Percentiles rank a stretch among this genome's conserved stretches.
These are phyloP conservation scores for Eleutherodactylus coqui DNA, from an alignment of 2,797 vertebrate genomes.

Conservation along the genomic window DNA sequence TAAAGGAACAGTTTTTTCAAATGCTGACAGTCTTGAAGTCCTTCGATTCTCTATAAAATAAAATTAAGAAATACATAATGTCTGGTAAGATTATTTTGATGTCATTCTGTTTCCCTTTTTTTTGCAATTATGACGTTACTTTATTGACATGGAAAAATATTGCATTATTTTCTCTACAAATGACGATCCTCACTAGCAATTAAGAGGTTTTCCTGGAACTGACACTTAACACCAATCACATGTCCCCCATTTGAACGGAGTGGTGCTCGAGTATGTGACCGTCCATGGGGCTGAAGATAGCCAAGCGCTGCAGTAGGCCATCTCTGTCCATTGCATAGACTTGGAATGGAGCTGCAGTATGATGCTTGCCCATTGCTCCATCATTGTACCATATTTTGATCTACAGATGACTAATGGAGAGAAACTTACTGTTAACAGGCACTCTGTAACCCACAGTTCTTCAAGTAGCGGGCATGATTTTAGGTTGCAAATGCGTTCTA, in stretches of 20 bases:
- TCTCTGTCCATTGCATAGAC: too few relatives aligned
- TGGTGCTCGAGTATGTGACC: too few relatives aligned
- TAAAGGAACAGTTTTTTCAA: conserved; percentile 84
- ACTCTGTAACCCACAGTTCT: conserved; percentile 87
- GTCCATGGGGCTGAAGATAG: too few relatives aligned
- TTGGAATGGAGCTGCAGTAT: neutral
- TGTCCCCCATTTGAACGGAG: too few relatives aligned
- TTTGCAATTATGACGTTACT: neutral
- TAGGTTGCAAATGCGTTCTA: conserved; percentile 80
- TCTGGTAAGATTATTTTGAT: neutral
- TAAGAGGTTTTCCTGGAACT: too few relatives aligned
- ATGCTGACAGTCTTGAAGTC: conserved; percentile 76
- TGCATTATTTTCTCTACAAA: too few relatives aligned
- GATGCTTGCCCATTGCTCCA: neutral
- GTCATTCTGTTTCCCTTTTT: neutral
- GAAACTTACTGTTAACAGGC: conserved; percentile 78
- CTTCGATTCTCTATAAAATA: conserved; percentile 77
- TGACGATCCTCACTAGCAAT: neutral
- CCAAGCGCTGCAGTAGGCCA: too few relatives aligned
- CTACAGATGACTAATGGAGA: neutral
- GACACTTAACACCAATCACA: too few relatives aligned
- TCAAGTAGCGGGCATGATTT: conserved; percentile 76
- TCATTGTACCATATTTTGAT: neutral
- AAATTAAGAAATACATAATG: neutral
- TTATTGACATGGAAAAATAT: neutral